These are phyloP conservation scores for Siphamia tubifer DNA, from an alignment of 2,113 vertebrate genomes.

Conservation along the genomic window DNA sequence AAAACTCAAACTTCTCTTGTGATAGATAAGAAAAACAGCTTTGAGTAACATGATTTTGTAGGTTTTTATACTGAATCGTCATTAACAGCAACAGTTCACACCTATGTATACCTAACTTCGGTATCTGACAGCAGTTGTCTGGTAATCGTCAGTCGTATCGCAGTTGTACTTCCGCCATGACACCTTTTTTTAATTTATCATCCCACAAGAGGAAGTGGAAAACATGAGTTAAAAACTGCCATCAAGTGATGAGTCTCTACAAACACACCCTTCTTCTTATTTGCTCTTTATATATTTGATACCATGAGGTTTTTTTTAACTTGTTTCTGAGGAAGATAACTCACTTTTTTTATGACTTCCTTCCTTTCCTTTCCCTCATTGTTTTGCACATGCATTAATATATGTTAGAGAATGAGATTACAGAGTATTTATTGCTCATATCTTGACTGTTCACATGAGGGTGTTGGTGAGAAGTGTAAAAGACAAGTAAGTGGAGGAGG, in stretches of 20 bases:
- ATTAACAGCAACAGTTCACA: neutral
- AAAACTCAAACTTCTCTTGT: slow-evolving; percentile 42
- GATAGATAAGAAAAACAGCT: slow-evolving; percentile 38
- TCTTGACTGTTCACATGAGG: slow-evolving; percentile 35
- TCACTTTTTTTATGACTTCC: slow-evolving; percentile 20
- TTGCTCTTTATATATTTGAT: slow-evolving; percentile 32
- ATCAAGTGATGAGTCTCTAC: neutral
- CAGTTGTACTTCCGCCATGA: neutral
- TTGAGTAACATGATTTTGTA: slow-evolving; percentile 68
- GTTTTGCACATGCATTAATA: slow-evolving; percentile 46
- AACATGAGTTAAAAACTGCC: neutral
- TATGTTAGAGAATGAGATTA: slow-evolving; percentile 27
- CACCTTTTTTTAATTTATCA: neutral
- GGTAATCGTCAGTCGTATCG: no score
- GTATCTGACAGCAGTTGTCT: neutral
- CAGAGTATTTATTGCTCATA: slow-evolving; percentile 56
- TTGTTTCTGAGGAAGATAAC: neutral
- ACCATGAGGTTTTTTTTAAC: neutral
- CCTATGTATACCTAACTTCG: neutral
- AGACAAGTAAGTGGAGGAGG: neutral
- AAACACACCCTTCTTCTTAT: slow-evolving; percentile 4
- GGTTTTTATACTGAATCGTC: slow-evolving; percentile 68
- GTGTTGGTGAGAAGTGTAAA: neutral
- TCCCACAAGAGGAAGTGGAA: neutral
- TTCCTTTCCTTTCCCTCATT: slow-evolving; percentile 1